Base-by-base conservation (phyloP, 1,140 invertebrate genomes). In the Globodera ellingtonae region DNA sequence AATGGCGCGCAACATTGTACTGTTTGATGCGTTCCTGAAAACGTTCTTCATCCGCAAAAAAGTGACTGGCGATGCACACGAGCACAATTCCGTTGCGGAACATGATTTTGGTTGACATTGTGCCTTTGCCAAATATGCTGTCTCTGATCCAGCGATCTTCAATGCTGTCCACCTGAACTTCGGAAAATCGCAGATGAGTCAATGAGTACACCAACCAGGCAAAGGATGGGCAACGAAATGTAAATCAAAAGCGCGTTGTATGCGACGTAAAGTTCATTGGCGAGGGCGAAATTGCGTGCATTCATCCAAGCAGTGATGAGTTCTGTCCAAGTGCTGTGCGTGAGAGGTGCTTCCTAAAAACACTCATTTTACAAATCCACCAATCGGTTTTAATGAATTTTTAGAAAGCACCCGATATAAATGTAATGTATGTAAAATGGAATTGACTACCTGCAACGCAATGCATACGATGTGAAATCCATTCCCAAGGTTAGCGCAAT, bases 21-120 rank as follows among this genome's bases (percentile, higher is more conserved):
- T 83, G 80, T 46, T 83, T 73, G 21, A 79, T 83, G 48, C 81
- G 84, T 44, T 71, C 72, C 5, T 21, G 70, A 8, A 50, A 21
- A 65, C 47, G 48, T 56, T 75, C 79, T 44, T 78, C 79, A 9
- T 52, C 82, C 56, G 82, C 80, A 35, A 72, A 71, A 66, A 82
- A 82, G 69, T 82, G 81, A 52, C 81, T 82, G n/a, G 81, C 69
- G 52, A 82, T 56, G 48, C 84, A 82, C 18, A 75, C 80, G 59
- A 82, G 75, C 62, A 75, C 74, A 24, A 50, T n/a, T 10, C 24
- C 21, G 70, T 81, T 47, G 15, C 79, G 46, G 52, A 83, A 82
- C 10, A n/a, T 46, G 10, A 82, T 21, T n/a, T 67, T 65, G 13
- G 69, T 46, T 13, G 80, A 75, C 2, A 82, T 83, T 6, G 73